Evolutionary conservation across 2,797 vertebrate genomes (phyloP).

Genomic region (Synaphobranchus kaupii): DNA sequence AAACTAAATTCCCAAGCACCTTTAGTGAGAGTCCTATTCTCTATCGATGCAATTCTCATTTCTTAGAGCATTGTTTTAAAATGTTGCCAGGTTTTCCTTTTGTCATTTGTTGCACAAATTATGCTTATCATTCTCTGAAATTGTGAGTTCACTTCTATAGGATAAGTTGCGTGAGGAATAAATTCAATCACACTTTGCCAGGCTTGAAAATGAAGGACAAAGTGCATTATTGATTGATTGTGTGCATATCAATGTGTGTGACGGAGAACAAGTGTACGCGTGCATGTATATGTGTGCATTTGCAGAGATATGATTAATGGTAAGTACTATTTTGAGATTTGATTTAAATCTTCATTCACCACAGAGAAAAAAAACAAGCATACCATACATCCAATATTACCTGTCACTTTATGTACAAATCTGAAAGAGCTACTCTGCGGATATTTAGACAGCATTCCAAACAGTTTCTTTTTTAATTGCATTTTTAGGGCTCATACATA

Average conservation of each 20-base stretch:
- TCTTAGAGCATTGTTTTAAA: neutral
- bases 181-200: neutral
- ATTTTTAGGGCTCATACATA: neutral
- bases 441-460: neutral
- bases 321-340: slow-evolving; percentile 30
- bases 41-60: neutral
- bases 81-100: neutral
- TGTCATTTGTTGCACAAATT: neutral
- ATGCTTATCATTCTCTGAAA: neutral
- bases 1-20: slow-evolving; percentile 46
- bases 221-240: slow-evolving; percentile 22
- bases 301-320: neutral
- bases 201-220: neutral
- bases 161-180: neutral
- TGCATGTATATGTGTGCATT: slow-evolving; percentile 20
- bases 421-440: slow-evolving; percentile 11
- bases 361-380: slow-evolving; percentile 41
- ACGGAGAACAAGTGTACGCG: neutral
- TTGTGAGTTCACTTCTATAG: neutral
- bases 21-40: slow-evolving; percentile 32
- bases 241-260: slow-evolving; percentile 31
- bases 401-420: slow-evolving; percentile 52
- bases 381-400: slow-evolving; percentile 43
- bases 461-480: neutral
- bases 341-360: slow-evolving; percentile 42